These are phyloP conservation scores for Lichenostomus cassidix DNA, from an alignment of 2,113 vertebrate genomes.

Conservation along the genomic window DNA sequence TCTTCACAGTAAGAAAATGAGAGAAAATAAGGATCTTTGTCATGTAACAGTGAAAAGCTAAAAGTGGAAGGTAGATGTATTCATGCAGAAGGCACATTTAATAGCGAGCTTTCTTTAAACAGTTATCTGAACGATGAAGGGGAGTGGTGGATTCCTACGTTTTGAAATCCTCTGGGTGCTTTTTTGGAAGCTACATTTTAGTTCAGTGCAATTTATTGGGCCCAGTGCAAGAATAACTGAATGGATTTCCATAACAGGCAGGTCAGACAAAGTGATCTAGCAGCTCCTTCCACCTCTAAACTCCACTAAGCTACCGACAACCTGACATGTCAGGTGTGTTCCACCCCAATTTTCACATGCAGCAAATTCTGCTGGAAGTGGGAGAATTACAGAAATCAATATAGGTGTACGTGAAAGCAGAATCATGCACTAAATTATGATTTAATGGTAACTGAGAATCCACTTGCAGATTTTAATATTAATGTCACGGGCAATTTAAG, in stretches of 20 bases:
- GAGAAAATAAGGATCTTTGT: background rate
- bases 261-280: background rate
- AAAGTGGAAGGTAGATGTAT: background rate
- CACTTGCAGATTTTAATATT: background rate
- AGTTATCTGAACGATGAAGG: background rate
- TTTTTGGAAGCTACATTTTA: slow-evolving; percentile 1
- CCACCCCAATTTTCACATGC: background rate
- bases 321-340: background rate
- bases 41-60: background rate
- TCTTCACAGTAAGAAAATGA: background rate
- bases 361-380: background rate
- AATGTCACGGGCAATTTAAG: background rate
- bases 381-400: background rate
- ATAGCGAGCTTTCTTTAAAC: background rate
- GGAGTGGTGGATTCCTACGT: background rate
- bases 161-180: background rate
- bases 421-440: background rate
- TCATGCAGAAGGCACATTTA: background rate
- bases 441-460: background rate
- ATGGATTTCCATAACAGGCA: background rate
- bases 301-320: background rate
- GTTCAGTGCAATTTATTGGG: background rate
- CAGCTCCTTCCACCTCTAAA: background rate
- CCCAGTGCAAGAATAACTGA: background rate
- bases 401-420: background rate